Conservation (phyloP, 2,113 vertebrate genomes). For the Laticauda colubrina region DNA sequence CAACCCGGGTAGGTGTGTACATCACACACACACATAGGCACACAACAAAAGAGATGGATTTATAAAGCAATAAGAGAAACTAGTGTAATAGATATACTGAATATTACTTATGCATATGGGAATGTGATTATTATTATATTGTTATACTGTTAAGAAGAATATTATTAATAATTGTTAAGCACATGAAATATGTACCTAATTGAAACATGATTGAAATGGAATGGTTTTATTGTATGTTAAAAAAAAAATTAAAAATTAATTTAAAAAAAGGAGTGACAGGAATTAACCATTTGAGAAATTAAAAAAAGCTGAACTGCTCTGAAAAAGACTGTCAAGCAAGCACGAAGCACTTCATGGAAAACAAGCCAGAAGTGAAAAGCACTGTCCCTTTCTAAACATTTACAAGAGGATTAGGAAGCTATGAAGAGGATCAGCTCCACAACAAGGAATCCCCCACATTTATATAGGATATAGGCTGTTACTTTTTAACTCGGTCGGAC, state of each 20-base stretch:
- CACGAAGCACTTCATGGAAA: not conserved
- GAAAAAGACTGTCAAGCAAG: not conserved
- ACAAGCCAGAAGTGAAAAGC: not conserved
- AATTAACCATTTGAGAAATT: not conserved
- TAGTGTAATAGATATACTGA: too few relatives aligned
- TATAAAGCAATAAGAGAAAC: too few relatives aligned
- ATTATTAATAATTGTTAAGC: too few relatives aligned
- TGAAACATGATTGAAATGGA: too few relatives aligned
- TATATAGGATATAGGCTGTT: not conserved
- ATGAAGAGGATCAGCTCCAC: not conserved
- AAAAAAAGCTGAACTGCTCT: not conserved
- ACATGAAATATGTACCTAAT: too few relatives aligned
- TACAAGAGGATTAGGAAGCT: not conserved
- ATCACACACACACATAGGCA: not conserved
- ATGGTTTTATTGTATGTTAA: too few relatives aligned
- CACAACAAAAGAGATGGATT: too few relatives aligned
- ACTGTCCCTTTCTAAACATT: not conserved
- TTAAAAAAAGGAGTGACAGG: not conserved
- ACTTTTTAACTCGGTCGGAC: not conserved
- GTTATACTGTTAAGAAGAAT: too few relatives aligned
- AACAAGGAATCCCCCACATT: not conserved
- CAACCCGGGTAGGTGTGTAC: not conserved
- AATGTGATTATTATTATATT: too few relatives aligned
- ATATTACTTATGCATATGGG: too few relatives aligned
- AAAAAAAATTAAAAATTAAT: too few relatives aligned